A percentile compares a stretch with the other conserved stretches of the same genome.
Evolutionary conservation across 2,888 invertebrate genomes (phyloP).

Genomic region (Pachliopta kotzebuea): DNA sequence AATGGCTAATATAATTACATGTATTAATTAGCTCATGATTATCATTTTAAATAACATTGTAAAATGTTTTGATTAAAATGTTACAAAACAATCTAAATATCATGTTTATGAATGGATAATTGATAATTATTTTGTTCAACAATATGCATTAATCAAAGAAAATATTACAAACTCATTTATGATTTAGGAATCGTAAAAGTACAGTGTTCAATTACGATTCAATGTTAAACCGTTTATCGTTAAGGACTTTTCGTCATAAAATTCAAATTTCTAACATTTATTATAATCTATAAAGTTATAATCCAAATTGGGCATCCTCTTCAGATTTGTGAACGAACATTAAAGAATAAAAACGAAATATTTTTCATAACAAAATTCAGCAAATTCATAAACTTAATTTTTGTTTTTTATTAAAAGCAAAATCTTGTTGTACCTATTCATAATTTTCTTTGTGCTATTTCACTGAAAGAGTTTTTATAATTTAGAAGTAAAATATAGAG

Average conservation of each 20-base stretch:
- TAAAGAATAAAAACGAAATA: neutral
- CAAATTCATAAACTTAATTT: neutral
- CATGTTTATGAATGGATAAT: too few relatives aligned
- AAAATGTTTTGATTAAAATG: too few relatives aligned
- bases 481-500: constrained; percentile 2
- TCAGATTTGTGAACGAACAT: neutral
- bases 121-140: too few relatives aligned
- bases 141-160: too few relatives aligned
- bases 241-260: neutral
- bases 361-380: neutral
- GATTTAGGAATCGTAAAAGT: neutral
- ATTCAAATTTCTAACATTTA: neutral
- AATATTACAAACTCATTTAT: neutral
- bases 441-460: neutral
- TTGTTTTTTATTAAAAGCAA: neutral
- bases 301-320: neutral
- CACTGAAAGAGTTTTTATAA: constrained; percentile 1
- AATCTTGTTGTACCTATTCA: neutral
- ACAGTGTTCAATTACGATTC: neutral
- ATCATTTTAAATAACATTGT: too few relatives aligned
- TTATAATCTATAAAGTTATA: constrained; percentile 1
- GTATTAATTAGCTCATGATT: too few relatives aligned
- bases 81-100: too few relatives aligned
- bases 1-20: too few relatives aligned
- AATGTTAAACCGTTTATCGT: neutral